phyloP scores from a whole-genome alignment of 2,113 vertebrate genomes.

The Oreotragus oreotragus region DNA sequence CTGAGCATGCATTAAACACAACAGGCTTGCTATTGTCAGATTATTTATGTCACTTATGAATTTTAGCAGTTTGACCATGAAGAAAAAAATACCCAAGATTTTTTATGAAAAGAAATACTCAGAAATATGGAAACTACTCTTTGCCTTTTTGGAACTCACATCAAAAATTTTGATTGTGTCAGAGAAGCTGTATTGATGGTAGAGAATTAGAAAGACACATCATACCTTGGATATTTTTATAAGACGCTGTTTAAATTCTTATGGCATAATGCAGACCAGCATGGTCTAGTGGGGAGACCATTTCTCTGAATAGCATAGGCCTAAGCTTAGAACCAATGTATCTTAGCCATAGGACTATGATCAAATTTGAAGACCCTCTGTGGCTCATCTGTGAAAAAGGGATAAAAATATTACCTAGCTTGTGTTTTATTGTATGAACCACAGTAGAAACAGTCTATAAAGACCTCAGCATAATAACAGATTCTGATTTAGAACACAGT shows the following conservation, averaged over 20 bases:
- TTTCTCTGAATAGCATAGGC: not conserved
- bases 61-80: constrained; percentile 50
- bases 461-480: not conserved
- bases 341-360: not conserved
- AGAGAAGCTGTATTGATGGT: not conserved
- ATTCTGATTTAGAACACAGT: not conserved
- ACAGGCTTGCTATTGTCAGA: constrained; percentile 5
- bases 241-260: not conserved
- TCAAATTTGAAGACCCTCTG: not conserved
- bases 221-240: not conserved
- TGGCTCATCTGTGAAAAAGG: not conserved
- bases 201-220: not conserved
- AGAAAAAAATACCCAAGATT: not conserved
- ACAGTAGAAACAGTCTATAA: not conserved
- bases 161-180: not conserved
- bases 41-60: constrained; percentile 42
- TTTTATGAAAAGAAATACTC: constrained; percentile 4
- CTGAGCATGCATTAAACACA: constrained; percentile 19
- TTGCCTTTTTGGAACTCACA: not conserved
- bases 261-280: not conserved
- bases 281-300: no score
- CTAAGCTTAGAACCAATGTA: not conserved
- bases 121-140: not conserved
- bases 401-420: not conserved
- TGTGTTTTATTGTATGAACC: not conserved